Conservation (phyloP, 2,797 vertebrate genomes). For the Threskiornis aethiopicus region DNA sequence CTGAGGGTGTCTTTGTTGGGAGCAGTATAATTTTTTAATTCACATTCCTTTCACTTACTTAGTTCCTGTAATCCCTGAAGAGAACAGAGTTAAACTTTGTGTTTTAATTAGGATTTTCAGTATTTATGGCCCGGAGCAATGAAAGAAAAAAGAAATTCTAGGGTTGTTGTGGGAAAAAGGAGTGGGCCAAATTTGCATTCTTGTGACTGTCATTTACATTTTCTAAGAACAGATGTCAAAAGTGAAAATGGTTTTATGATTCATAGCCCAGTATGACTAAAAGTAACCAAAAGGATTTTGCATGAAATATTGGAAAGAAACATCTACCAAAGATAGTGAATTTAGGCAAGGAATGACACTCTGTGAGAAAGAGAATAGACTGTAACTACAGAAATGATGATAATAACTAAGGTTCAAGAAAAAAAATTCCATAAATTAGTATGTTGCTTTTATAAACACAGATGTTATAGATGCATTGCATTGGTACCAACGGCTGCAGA, state of each 20-base stretch:
- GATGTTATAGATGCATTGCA: not conserved
- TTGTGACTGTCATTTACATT: conserved; percentile 19
- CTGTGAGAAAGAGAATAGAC: not conserved
- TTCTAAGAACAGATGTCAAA: conserved; percentile 20
- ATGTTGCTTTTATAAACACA: not conserved
- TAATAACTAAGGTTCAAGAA: not conserved
- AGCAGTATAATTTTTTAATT: conserved; percentile 43
- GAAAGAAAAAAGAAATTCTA: conserved; percentile 29
- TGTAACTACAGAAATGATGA: not conserved
- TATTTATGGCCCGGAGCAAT: conserved; percentile 26
- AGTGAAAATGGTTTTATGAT: conserved; percentile 16
- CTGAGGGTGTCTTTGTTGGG: conserved; percentile 50
- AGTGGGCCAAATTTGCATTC: not conserved
- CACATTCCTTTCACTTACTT: conserved; percentile 53
- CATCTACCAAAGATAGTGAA: not conserved
- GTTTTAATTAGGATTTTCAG: conserved; percentile 70
- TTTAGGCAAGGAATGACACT: not conserved
- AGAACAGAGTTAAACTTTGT: conserved; percentile 53
- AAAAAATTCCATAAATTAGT: not conserved
- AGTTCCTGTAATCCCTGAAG: conserved; percentile 49
- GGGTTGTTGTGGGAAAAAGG: conserved; percentile 25
- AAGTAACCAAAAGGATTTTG: not conserved
- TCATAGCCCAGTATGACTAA: not conserved
- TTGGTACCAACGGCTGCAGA: not conserved
- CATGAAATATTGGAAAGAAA: not conserved